These are phyloP conservation scores for Mesochorus sp. DNA, from an alignment of 2,888 invertebrate genomes.

Conservation along the genomic window DNA sequence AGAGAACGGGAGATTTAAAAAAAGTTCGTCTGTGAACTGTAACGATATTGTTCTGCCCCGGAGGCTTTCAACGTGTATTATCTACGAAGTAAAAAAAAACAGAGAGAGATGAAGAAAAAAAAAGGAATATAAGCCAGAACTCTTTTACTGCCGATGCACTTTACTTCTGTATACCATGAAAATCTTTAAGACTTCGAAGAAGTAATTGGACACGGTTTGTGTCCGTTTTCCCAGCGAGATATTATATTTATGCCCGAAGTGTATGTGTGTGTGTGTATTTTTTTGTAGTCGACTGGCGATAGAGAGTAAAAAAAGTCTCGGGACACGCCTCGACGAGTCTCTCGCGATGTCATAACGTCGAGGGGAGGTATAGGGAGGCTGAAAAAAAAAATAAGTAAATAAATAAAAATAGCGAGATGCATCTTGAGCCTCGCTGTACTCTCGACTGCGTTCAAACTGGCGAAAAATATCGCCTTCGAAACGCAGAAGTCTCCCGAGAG, in stretches of 20 bases:
- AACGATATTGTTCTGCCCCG: constrained; percentile 43
- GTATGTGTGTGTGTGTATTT: too few relatives aligned
- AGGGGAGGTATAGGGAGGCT: too few relatives aligned
- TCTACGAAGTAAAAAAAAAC: background rate
- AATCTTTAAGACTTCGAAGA: constrained; percentile 52
- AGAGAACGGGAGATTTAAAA: background rate
- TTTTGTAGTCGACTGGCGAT: too few relatives aligned
- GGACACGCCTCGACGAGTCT: too few relatives aligned
- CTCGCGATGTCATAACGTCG: constrained; percentile 59
- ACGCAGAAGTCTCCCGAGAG: too few relatives aligned
- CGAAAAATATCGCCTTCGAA: too few relatives aligned
- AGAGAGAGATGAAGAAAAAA: constrained; percentile 16
- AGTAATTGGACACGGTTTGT: constrained; percentile 64
- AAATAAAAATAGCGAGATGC: too few relatives aligned
- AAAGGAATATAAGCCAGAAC: background rate
- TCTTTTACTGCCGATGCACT: constrained; percentile 20
- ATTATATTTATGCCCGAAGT: constrained; percentile 44
- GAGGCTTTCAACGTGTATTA: constrained; percentile 10
- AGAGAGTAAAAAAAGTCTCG: constrained; percentile 34
- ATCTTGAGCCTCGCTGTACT: too few relatives aligned
- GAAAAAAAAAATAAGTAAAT: too few relatives aligned
- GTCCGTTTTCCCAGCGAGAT: constrained; percentile 52
- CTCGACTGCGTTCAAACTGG: too few relatives aligned
- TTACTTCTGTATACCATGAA: constrained; percentile 38
- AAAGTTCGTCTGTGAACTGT: constrained; percentile 34